Evolutionary conservation across 2,888 invertebrate species (phyloP).

Genomic region (Dastarcus helophoroides): DNA sequence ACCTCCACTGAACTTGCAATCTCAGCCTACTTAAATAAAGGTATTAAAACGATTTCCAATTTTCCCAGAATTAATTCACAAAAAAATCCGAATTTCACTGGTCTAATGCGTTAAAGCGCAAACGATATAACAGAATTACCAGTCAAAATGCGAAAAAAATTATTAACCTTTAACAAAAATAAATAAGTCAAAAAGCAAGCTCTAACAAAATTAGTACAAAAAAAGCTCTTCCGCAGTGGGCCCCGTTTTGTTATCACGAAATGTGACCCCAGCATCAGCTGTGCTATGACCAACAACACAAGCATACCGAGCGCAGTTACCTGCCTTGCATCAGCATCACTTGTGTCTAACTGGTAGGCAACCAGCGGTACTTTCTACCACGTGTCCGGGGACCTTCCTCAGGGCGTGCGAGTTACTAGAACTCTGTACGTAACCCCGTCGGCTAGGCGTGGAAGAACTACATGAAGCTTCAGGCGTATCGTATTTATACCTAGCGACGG

Average conservation of each 20-base stretch:
- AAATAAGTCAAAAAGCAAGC: too few species aligned
- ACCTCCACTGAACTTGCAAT: too few species aligned
- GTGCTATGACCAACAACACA: constrained; percentile 32
- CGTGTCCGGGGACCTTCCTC: constrained; percentile 44
- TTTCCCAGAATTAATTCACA: too few species aligned
- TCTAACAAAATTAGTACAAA: too few species aligned
- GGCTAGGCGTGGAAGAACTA: constrained; percentile 33
- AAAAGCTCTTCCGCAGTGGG: constrained; percentile 30
- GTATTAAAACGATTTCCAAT: too few species aligned
- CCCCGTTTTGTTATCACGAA: constrained; percentile 31
- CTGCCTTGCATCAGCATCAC: constrained; percentile 26
- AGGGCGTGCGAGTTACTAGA: constrained; percentile 33
- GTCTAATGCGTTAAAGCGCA: too few species aligned
- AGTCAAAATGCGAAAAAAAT: too few species aligned
- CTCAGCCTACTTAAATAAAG: too few species aligned
- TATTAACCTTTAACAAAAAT: too few species aligned
- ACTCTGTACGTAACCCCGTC: constrained; percentile 37
- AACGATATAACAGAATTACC: too few species aligned
- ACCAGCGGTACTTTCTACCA: constrained; percentile 41
- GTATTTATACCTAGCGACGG: constrained; percentile 1
- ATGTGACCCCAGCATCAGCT: constrained; percentile 26
- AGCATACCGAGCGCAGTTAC: constrained; percentile 23
- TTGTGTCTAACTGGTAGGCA: constrained; percentile 32
- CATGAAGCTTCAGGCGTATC: neutral
- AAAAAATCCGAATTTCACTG: too few species aligned